Evolutionary conservation across 2,888 invertebrate genomes (phyloP).

Genomic region (Lasioglossum villosulum): DNA sequence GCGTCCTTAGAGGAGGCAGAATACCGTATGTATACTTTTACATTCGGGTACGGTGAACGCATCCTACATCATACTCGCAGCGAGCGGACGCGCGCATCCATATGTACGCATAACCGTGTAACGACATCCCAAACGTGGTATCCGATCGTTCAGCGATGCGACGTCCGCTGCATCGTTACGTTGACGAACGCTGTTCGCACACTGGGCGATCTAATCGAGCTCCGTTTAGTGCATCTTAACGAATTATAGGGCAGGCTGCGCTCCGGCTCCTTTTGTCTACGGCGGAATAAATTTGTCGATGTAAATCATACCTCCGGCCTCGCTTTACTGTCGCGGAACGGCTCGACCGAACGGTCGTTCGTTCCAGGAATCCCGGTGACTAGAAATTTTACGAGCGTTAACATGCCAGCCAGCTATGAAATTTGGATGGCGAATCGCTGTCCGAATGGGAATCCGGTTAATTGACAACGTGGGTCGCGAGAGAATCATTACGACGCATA

Average conservation of each 20-base stretch:
- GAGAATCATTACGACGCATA: neutral
- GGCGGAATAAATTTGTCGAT: conserved; percentile 47
- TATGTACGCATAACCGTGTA: conserved; percentile 74
- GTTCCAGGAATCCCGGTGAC: conserved; percentile 14
- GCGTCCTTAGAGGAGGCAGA: conserved; percentile 53
- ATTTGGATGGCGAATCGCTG: neutral
- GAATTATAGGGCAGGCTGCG: conserved; percentile 42
- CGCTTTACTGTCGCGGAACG: conserved; percentile 51
- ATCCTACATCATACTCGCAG: conserved; percentile 60
- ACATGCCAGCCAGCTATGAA: neutral
- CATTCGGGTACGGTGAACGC: conserved; percentile 31
- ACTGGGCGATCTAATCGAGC: conserved; percentile 34
- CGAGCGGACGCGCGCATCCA: conserved; percentile 65
- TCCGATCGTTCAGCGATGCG: conserved; percentile 43
- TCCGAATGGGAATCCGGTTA: neutral
- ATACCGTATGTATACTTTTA: conserved; percentile 29
- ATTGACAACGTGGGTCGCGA: conserved; percentile 1
- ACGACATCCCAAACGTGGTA: conserved; percentile 75
- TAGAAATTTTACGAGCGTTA: conserved; percentile 17
- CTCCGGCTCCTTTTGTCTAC: conserved; percentile 31
- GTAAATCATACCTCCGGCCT: conserved; percentile 33
- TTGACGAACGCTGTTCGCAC: conserved; percentile 57
- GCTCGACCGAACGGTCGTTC: conserved; percentile 17
- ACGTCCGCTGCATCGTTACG: conserved; percentile 54
- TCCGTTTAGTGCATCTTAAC: conserved; percentile 43